phyloP scores from a whole-genome alignment of 1,140 invertebrate genomes.

The Zaprionus africanus region DNA sequence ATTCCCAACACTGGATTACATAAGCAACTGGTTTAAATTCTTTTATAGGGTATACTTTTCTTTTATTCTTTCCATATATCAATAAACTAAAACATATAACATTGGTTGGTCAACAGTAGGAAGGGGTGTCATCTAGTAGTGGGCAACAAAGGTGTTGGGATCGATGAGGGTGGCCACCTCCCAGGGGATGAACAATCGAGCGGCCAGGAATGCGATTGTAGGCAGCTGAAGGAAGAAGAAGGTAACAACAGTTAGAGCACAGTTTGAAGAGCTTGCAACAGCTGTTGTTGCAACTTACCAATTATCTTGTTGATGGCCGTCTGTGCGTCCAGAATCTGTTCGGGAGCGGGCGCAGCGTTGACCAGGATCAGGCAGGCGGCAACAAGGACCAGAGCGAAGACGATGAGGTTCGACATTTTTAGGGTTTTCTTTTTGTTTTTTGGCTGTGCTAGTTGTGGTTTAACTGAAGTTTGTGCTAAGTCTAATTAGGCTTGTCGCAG shows the following conservation, averaged over 20 bases:
- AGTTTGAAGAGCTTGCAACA: not conserved
- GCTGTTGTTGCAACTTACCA: slow-evolving; percentile 41
- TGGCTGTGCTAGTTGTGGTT: slow-evolving; percentile 31
- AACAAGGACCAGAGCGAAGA: slow-evolving; percentile 45
- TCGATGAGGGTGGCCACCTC: slow-evolving; percentile 67
- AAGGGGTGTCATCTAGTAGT: slow-evolving; percentile 18
- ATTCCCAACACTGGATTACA: not conserved
- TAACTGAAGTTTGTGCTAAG: slow-evolving; percentile 39
- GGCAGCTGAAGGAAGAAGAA: slow-evolving; percentile 44
- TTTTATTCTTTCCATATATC: slow-evolving; percentile 26
- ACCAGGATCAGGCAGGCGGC: slow-evolving; percentile 48
- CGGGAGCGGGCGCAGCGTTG: slow-evolving; percentile 58
- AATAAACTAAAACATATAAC: slow-evolving; percentile 38
- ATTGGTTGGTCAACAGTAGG: slow-evolving; percentile 24
- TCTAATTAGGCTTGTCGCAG: slow-evolving; percentile 58
- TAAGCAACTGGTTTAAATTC: slow-evolving; percentile 6
- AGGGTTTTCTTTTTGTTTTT: slow-evolving; percentile 3
- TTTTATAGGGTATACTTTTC: slow-evolving; percentile 21
- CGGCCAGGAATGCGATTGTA: slow-evolving; percentile 67
- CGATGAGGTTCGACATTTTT: slow-evolving; percentile 64
- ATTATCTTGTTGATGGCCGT: slow-evolving; percentile 72
- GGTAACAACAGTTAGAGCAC: not conserved
- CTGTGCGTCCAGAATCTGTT: slow-evolving; percentile 59
- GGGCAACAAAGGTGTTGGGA: slow-evolving; percentile 67
- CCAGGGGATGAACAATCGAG: slow-evolving; percentile 60